These are phyloP conservation scores for Melanotaenia duboulayi DNA, from an alignment of 2,113 vertebrate genomes.

Conservation along the genomic window DNA sequence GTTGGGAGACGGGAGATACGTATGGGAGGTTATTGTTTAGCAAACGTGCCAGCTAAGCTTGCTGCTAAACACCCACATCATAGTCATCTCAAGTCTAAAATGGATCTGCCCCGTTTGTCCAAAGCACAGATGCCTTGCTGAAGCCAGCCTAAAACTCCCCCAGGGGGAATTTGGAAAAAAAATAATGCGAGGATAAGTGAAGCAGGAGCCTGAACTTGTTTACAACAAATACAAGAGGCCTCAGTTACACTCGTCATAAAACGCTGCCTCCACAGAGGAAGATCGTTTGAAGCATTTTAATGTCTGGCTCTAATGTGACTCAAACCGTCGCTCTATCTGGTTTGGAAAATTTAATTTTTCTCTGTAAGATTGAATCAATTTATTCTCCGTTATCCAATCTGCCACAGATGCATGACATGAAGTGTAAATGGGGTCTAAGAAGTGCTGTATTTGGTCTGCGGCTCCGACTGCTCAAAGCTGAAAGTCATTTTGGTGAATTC, in stretches of 20 bases:
- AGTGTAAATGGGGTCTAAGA: slow-evolving; percentile 11
- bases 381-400: background rate
- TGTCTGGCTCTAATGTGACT: background rate
- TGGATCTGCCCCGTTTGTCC: slow-evolving; percentile 25
- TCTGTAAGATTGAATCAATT: background rate
- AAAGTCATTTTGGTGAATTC: slow-evolving; percentile 21
- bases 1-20: slow-evolving; percentile 1
- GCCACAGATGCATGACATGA: background rate
- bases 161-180: too few species aligned
- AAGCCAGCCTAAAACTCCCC: slow-evolving; percentile 40
- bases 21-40: slow-evolving; percentile 2
- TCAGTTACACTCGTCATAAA: background rate
- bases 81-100: slow-evolving; percentile 39
- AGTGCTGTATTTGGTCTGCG: background rate
- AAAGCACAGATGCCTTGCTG: slow-evolving; percentile 6
- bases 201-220: background rate
- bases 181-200: background rate
- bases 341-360: background rate
- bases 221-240: background rate
- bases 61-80: slow-evolving; percentile 57
- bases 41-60: slow-evolving; percentile 38
- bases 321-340: background rate
- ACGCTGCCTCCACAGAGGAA: background rate
- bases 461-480: background rate
- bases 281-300: background rate